phyloP scores from a whole-genome alignment of 2,113 vertebrate species.

The Ochotona princeps region DNA sequence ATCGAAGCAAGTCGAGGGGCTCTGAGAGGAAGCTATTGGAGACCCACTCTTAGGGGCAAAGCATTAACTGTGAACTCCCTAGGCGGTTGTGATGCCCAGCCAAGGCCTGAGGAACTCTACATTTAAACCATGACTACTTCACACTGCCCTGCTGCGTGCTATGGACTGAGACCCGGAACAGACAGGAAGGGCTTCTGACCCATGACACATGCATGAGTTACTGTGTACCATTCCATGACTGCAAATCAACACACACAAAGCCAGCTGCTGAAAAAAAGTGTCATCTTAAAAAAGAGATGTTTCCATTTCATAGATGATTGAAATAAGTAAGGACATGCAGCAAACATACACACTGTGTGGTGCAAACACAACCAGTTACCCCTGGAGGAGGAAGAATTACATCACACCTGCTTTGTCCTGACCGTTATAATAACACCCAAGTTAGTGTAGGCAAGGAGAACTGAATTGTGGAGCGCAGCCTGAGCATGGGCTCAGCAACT shows the following conservation, averaged over 20 bases:
- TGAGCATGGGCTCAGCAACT: neutral
- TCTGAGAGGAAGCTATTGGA: neutral
- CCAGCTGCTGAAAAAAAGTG: neutral
- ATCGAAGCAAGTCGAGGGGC: neutral
- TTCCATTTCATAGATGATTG: conserved; percentile 33
- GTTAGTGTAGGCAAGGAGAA: conserved; percentile 24
- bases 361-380: conserved; percentile 28
- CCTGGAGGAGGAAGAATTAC: conserved; percentile 44
- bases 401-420: conserved; percentile 14
- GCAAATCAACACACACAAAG: conserved; percentile 44
- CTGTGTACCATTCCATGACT: conserved; percentile 44
- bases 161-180: neutral
- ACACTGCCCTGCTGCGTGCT: neutral
- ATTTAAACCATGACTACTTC: conserved; percentile 28
- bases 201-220: conserved; percentile 46
- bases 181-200: conserved; percentile 57
- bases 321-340: conserved; percentile 1
- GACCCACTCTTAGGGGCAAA: neutral
- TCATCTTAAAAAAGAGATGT: neutral
- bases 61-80: neutral
- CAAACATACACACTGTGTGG: neutral
- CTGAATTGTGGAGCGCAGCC: neutral
- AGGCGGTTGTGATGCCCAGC: neutral
- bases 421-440: conserved; percentile 14
- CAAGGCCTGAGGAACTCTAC: neutral